phyloP scores from a whole-genome alignment of 2,113 vertebrate genomes.

The Crotalus viridis region DNA sequence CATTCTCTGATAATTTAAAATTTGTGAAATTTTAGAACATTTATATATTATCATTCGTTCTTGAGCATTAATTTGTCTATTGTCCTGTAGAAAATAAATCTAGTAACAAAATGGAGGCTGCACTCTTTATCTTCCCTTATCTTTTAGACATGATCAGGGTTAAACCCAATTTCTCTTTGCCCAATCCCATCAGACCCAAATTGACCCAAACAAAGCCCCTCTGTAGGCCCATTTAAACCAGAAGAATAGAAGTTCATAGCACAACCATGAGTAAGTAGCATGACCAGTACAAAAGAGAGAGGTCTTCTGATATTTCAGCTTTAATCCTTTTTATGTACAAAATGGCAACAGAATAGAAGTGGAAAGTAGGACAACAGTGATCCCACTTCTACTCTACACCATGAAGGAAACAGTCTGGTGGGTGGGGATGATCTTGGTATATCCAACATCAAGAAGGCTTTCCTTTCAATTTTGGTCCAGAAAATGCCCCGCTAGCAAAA shows the following conservation, averaged over 20 bases:
- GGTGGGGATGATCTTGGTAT: background rate
- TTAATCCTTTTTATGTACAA: background rate
- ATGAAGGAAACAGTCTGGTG: background rate
- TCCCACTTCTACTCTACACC: background rate
- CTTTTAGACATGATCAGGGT: background rate
- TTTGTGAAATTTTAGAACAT: background rate
- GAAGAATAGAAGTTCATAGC: background rate
- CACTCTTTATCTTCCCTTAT: background rate
- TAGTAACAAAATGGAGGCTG: background rate
- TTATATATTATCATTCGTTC: background rate
- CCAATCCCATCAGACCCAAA: background rate
- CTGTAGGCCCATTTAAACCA: background rate
- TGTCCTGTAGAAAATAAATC: background rate
- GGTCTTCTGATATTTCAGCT: background rate
- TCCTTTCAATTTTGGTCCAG: conserved; percentile 20
- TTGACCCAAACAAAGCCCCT: background rate
- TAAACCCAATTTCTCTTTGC: background rate
- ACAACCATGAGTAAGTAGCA: background rate
- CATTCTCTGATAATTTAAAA: background rate
- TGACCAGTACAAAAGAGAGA: background rate
- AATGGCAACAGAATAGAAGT: background rate
- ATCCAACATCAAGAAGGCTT: background rate
- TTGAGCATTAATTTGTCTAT: background rate
- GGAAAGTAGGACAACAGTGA: background rate
- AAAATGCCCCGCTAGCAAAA: conserved; percentile 34